phyloP scores from a whole-genome alignment of 2,113 vertebrate genomes.

The Anoura caudifer region DNA sequence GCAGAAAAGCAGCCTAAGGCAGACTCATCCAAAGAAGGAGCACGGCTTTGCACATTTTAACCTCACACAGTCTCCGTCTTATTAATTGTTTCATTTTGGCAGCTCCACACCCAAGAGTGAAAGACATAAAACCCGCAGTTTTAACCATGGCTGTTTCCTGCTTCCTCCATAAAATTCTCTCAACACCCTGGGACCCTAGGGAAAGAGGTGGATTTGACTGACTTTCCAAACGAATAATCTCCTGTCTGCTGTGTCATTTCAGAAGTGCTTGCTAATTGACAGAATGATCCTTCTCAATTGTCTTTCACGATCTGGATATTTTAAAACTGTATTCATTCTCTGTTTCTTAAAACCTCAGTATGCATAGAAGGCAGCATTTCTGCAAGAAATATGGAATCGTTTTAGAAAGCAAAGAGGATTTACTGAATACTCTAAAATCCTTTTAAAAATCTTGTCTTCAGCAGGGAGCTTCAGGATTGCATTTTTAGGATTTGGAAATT shows the following conservation, averaged over 20 bases:
- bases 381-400: not conserved
- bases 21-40: not conserved
- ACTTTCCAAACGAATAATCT: not conserved
- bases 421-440: not conserved
- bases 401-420: not conserved
- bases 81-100: not conserved
- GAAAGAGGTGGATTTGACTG: not conserved
- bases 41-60: not conserved
- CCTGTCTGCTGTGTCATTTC: not conserved
- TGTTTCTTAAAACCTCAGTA: not conserved
- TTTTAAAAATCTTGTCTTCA: not conserved
- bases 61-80: not conserved
- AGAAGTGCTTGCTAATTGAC: not conserved
- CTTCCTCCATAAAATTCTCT: constrained; percentile 38
- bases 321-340: not conserved
- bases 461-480: not conserved
- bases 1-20: fast-evolving
- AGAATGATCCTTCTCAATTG: not conserved
- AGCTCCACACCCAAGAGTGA: not conserved
- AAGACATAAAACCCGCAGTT: not conserved
- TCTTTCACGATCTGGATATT: not conserved
- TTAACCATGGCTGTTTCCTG: constrained; percentile 42
- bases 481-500: not conserved
- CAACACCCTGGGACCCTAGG: not conserved
- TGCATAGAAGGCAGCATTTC: not conserved